Evolutionary conservation across 2,113 vertebrate genomes (phyloP).

Genomic region (Diglossa brunneiventris): DNA sequence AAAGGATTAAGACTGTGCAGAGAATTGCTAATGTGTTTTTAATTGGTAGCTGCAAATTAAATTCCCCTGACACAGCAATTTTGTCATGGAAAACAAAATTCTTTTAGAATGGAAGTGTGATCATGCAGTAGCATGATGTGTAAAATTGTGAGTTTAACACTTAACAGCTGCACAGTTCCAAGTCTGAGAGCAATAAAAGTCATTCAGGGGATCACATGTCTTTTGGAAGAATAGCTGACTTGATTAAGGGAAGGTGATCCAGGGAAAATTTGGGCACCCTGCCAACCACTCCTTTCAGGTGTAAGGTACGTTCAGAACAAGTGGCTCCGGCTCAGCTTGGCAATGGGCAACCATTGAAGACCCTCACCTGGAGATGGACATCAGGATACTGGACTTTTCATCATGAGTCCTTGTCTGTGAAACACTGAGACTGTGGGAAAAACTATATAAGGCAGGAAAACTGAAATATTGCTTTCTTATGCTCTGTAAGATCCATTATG

Average conservation of each 20-base stretch:
- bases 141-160: not conserved
- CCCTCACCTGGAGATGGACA: fast-evolving
- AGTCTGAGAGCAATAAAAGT: not conserved
- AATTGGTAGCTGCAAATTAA: not conserved
- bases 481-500: fast-evolving
- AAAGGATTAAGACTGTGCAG: not conserved
- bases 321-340: not conserved
- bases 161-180: not conserved
- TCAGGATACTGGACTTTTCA: fast-evolving
- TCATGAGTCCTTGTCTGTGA: not conserved
- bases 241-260: not conserved
- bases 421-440: fast-evolving
- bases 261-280: not conserved
- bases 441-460: not conserved
- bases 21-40: not conserved
- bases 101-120: not conserved
- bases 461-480: not conserved
- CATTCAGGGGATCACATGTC: not conserved
- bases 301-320: not conserved
- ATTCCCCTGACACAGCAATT: not conserved
- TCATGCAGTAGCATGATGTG: not conserved
- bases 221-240: not conserved
- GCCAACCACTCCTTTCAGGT: not conserved
- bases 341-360: fast-evolving
- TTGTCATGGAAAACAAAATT: not conserved